Evolutionary conservation across 2,113 vertebrate species (phyloP).

Genomic region (Syrrhaptes paradoxus): DNA sequence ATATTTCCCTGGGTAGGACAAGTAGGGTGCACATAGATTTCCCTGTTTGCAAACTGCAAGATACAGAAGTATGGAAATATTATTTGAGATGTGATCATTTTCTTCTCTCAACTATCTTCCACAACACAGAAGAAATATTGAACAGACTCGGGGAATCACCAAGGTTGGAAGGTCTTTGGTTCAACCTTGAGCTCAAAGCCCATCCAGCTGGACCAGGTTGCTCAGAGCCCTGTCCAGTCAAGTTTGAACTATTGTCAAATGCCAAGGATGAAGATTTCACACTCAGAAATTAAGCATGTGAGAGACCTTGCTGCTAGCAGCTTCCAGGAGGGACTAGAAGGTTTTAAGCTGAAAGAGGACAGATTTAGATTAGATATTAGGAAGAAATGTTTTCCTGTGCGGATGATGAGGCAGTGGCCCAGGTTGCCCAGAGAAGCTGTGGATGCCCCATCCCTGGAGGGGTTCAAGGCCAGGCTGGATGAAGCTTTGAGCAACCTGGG

Average conservation of each 20-base stretch:
- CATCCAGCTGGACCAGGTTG: neutral
- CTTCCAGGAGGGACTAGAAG: neutral
- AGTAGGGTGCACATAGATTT: neutral
- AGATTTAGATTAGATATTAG: too few relatives aligned
- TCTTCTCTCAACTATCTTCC: neutral
- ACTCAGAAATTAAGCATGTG: neutral
- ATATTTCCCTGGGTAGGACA: neutral
- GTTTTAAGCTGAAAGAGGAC: too few relatives aligned
- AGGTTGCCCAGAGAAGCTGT: too few relatives aligned
- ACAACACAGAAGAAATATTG: neutral
- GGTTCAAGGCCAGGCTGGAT: too few relatives aligned
- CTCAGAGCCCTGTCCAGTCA: neutral
- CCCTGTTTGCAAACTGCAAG: neutral
- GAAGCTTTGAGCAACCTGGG: too few relatives aligned
- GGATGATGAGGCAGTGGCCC: too few relatives aligned
- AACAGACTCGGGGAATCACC: neutral
- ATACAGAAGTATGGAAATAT: neutral
- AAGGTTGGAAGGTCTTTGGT: neutral
- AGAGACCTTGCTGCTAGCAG: neutral
- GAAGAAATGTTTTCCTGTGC: too few relatives aligned
- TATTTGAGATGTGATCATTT: neutral
- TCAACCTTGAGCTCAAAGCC: neutral
- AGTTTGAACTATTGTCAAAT: neutral
- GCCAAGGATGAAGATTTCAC: neutral
- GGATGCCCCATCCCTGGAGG: too few relatives aligned